A percentile compares a stretch with the other conserved stretches of the same genome.
phyloP scores from a whole-genome alignment of 1,140 invertebrate genomes.

The Drosophila chauvacae region DNA sequence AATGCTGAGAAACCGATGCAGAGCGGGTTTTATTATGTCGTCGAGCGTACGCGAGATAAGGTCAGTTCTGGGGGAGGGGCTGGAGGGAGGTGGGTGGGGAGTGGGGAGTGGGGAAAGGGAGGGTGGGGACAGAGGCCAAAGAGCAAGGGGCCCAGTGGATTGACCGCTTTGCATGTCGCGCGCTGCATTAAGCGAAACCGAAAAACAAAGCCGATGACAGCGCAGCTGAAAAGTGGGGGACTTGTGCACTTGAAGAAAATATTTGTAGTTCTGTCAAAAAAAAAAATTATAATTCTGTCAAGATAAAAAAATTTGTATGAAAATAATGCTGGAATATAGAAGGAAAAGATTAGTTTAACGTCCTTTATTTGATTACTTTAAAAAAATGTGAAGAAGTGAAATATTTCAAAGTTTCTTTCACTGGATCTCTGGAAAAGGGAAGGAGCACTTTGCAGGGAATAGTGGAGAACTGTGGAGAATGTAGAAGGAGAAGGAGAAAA shows the following conservation, averaged over 20 bases:
- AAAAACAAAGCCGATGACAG: slow-evolving; percentile 50
- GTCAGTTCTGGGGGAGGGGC: slow-evolving; percentile 22
- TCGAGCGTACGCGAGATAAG: slow-evolving; percentile 56
- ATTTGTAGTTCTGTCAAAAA: rapidly evolving
- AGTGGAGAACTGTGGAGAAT: background rate
- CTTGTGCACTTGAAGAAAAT: slow-evolving; percentile 9
- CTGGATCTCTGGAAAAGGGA: background rate
- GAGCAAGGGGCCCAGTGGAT: slow-evolving; percentile 44
- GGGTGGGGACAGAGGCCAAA: slow-evolving; percentile 8
- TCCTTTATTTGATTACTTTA: no score
- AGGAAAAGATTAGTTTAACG: no score
- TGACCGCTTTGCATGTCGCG: slow-evolving; percentile 65
- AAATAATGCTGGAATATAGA: background rate
- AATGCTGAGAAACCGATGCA: slow-evolving; percentile 54
- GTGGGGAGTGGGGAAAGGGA: background rate
- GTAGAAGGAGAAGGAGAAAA: slow-evolving; percentile 6
- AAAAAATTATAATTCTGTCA: no score
- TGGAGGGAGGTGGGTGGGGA: background rate
- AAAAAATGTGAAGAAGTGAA: background rate
- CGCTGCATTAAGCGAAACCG: slow-evolving; percentile 75
- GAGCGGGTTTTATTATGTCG: slow-evolving; percentile 77
- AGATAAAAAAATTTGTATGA: background rate
- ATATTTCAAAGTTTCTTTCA: background rate
- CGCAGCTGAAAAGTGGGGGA: slow-evolving; percentile 19
- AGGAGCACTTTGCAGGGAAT: background rate